phyloP scores from a whole-genome alignment of 2,888 invertebrate species.

The Xestia c-nigrum region DNA sequence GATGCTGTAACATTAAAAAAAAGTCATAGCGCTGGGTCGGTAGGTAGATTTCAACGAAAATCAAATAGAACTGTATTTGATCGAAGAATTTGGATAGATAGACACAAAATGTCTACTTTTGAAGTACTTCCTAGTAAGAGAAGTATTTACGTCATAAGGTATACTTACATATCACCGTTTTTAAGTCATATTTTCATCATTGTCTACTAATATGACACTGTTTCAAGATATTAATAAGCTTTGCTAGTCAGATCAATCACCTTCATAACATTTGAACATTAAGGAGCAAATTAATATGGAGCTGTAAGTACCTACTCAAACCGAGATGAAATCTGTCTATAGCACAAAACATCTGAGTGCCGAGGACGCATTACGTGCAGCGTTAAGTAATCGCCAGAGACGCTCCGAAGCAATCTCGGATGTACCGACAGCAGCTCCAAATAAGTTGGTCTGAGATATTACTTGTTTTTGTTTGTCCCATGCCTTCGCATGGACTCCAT shows the following conservation, averaged over 20 bases:
- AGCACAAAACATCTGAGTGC: conserved; percentile 32
- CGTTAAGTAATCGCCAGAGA: conserved; percentile 50
- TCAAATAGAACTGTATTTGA: not conserved
- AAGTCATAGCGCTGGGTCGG: no score
- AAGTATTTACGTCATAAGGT: not conserved
- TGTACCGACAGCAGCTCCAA: conserved; percentile 51
- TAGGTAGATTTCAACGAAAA: not conserved
- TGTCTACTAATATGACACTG: not conserved
- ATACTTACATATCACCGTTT: not conserved
- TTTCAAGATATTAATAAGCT: not conserved
- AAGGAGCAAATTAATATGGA: conserved; percentile 20
- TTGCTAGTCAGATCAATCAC: not conserved
- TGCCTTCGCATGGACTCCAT: not conserved
- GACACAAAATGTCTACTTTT: not conserved
- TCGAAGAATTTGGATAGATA: not conserved
- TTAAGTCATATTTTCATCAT: not conserved
- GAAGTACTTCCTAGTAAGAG: not conserved
- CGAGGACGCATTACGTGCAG: conserved; percentile 38
- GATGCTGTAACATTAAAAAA: no score
- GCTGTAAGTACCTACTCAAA: not conserved
- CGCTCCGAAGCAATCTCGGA: conserved; percentile 37
- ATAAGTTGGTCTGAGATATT: not conserved
- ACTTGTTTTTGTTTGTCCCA: not conserved
- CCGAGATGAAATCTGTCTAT: conserved; percentile 36
- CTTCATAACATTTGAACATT: not conserved